Evolutionary conservation across 2,113 vertebrate species (phyloP).

Genomic region (Cyanoderma ruficeps): DNA sequence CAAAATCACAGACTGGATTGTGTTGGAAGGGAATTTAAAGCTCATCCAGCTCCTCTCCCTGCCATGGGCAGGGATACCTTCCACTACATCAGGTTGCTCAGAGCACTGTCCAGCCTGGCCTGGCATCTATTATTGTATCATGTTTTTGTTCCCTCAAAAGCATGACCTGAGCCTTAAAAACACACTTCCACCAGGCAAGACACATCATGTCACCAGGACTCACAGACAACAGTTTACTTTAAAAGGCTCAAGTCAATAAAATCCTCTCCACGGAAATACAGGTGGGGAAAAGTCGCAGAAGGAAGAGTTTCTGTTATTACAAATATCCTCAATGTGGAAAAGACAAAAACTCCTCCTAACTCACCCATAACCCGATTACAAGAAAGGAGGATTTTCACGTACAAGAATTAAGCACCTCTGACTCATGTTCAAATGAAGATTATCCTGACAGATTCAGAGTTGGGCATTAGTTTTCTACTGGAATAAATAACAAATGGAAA

Average conservation of each 20-base stretch:
- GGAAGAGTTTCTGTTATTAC: not conserved
- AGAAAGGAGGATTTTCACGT: not conserved
- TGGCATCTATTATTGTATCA: not conserved
- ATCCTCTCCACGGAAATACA: not conserved
- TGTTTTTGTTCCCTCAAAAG: not conserved
- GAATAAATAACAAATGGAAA: not conserved
- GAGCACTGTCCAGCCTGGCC: not conserved
- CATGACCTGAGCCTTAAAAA: not conserved
- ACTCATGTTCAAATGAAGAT: not conserved
- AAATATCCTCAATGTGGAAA: not conserved
- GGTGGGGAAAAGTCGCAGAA: not conserved
- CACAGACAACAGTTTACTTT: not conserved
- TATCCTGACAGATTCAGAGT: not conserved
- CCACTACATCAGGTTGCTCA: not conserved
- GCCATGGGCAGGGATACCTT: not conserved
- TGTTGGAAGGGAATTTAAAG: not conserved
- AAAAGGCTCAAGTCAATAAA: not conserved
- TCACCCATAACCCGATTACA: not conserved
- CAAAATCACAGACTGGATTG: not conserved
- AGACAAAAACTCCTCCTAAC: not conserved
- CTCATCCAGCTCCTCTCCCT: not conserved
- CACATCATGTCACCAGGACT: not conserved
- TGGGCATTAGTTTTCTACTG: not conserved
- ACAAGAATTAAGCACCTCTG: not conserved
- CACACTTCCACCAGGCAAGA: not conserved